These are phyloP conservation scores for Albula glossodonta DNA, from an alignment of 2,113 vertebrate genomes.

Conservation along the genomic window DNA sequence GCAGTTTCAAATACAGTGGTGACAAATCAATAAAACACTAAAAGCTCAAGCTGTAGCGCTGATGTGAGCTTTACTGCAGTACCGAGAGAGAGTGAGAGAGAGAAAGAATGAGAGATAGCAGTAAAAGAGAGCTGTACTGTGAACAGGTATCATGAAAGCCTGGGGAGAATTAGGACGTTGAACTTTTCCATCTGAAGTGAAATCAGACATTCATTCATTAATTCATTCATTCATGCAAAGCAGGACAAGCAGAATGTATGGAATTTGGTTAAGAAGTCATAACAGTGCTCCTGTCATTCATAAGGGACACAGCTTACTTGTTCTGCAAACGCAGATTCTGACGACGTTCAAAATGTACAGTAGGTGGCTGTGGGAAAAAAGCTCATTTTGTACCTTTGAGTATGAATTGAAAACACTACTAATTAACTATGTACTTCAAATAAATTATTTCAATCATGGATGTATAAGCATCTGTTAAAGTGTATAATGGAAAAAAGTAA, in stretches of 20 bases:
- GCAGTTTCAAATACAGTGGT: conserved; percentile 50
- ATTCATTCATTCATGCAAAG: not conserved
- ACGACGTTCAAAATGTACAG: too few species aligned
- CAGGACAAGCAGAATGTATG: not conserved
- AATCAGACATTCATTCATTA: not conserved
- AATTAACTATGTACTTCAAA: not conserved
- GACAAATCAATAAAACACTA: conserved; percentile 48
- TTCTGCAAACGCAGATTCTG: not conserved
- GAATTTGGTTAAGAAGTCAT: not conserved
- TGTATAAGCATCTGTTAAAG: not conserved
- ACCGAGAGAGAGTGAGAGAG: conserved; percentile 25
- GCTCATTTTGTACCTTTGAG: not conserved
- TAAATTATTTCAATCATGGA: not conserved
- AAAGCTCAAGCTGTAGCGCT: conserved; percentile 34
- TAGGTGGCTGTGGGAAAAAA: not conserved
- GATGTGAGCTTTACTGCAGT: conserved; percentile 29
- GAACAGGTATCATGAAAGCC: not conserved
- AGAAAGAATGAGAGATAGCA: not conserved
- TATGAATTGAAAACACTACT: not conserved
- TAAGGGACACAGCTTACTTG: not conserved
- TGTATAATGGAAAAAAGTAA: not conserved
- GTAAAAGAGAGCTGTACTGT: not conserved
- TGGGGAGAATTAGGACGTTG: not conserved
- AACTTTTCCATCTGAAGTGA: not conserved
- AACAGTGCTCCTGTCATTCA: not conserved